A percentile compares a stretch with the other conserved stretches of the same genome.
Conservation (phyloP, 2,113 vertebrate species). For the Murina feae region DNA sequence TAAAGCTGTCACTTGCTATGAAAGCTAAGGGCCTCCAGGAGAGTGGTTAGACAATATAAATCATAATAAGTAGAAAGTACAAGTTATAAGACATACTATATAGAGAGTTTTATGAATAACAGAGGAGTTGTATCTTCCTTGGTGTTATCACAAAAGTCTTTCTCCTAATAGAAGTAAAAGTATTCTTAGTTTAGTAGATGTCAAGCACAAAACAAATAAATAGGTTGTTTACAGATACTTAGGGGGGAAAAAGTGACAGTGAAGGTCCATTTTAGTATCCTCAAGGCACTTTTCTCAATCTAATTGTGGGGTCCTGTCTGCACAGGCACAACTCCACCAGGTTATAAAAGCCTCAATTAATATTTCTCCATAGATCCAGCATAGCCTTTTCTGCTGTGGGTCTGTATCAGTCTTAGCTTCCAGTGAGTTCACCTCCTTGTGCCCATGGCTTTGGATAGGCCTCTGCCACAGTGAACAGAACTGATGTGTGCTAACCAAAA, state of each 20-base stretch:
- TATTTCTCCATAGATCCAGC: neutral
- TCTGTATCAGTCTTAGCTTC: accelerated
- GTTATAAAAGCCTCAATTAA: neutral
- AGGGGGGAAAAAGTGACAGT: accelerated
- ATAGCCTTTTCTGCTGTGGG: neutral
- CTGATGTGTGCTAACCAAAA: neutral
- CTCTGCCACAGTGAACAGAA: neutral
- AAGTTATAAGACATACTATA: neutral
- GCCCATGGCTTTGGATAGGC: neutral
- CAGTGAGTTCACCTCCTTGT: neutral
- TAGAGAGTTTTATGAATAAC: neutral
- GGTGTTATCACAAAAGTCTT: neutral
- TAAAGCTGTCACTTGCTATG: neutral
- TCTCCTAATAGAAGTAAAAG: neutral
- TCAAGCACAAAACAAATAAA: neutral
- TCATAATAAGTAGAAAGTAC: neutral
- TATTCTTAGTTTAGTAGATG: neutral
- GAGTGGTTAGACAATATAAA: neutral
- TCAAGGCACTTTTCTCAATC: neutral
- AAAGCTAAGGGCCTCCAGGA: neutral
- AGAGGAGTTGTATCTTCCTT: neutral
- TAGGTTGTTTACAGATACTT: neutral
- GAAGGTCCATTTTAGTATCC: neutral
- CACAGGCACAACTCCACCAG: neutral
- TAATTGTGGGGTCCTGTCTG: neutral